Percentiles rank a stretch among this genome's conserved stretches.
phyloP scores from a whole-genome alignment of 2,888 invertebrate genomes.

The Leptogaster cylindrica region DNA sequence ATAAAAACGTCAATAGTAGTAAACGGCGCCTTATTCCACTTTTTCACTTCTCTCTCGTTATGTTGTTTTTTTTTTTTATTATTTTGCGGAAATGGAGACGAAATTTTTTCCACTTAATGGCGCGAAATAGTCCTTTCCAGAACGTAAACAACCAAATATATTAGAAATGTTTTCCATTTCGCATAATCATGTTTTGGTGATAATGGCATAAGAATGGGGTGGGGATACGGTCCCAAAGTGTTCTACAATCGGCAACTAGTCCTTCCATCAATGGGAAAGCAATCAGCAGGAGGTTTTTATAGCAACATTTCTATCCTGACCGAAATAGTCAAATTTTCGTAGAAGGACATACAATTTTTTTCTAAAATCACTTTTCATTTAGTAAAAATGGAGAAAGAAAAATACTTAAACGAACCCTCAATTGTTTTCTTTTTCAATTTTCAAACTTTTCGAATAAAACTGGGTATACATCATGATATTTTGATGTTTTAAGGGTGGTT shows the following conservation, averaged over 20 bases:
- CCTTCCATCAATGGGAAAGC: background rate
- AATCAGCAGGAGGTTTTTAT: background rate
- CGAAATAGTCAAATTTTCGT: background rate
- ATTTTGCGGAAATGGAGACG: background rate
- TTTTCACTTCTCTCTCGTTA: too few species aligned
- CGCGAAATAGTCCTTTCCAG: background rate
- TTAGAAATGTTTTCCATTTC: slow-evolving; percentile 21
- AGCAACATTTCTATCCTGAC: background rate
- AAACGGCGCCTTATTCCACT: background rate
- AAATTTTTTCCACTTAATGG: slow-evolving; percentile 11
- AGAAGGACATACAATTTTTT: background rate
- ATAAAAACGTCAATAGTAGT: slow-evolving; percentile 12
- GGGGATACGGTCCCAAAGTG: background rate
- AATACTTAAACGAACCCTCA: too few species aligned
- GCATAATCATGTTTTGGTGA: slow-evolving; percentile 17
- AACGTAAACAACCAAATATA: slow-evolving; percentile 27
- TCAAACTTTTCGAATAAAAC: too few species aligned
- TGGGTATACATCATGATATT: background rate
- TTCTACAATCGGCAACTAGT: background rate
- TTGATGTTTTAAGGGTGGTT: background rate
- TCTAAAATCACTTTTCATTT: too few species aligned
- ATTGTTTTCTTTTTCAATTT: too few species aligned
- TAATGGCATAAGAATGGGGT: background rate
- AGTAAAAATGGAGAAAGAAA: too few species aligned
- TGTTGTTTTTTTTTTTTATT: too few species aligned